A percentile compares a stretch with the other conserved stretches of the same genome.
These are phyloP conservation scores for Salvelinus alpinus DNA, from an alignment of 2,113 vertebrate species.

Conservation along the genomic window DNA sequence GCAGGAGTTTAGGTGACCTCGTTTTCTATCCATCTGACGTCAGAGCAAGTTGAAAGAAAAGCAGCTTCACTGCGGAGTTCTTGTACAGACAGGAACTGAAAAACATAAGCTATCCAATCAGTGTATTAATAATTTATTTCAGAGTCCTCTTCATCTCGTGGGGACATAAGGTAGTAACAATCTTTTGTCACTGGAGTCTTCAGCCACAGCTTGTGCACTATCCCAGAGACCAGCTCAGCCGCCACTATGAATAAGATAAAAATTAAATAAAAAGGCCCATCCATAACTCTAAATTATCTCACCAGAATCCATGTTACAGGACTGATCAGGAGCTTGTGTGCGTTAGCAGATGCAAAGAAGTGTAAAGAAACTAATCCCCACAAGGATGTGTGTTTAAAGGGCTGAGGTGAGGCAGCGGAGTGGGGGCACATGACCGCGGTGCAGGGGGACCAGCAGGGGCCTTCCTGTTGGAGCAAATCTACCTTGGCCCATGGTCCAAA, in stretches of 20 bases:
- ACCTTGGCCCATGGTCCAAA: conserved; percentile 21
- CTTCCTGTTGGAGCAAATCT: conserved; percentile 42
- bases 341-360: conserved; percentile 4
- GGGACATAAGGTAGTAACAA: too few relatives aligned
- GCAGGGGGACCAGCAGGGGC: conserved; percentile 34
- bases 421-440: neutral
- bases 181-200: too few relatives aligned
- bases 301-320: too few relatives aligned
- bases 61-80: neutral
- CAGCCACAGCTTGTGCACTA: too few relatives aligned
- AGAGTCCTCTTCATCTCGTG: too few relatives aligned
- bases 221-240: too few relatives aligned
- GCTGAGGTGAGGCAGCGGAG: conserved; percentile 7
- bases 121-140: neutral
- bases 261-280: too few relatives aligned
- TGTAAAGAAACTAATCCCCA: conserved; percentile 5
- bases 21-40: neutral
- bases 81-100: neutral
- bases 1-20: neutral
- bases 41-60: neutral
- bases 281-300: neutral
- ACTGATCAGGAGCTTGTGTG: neutral
- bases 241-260: neutral
- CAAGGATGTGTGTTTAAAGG: conserved; percentile 11
- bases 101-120: neutral